Conservation (phyloP, 2,888 invertebrate species). For the Terebella lapidaria region DNA sequence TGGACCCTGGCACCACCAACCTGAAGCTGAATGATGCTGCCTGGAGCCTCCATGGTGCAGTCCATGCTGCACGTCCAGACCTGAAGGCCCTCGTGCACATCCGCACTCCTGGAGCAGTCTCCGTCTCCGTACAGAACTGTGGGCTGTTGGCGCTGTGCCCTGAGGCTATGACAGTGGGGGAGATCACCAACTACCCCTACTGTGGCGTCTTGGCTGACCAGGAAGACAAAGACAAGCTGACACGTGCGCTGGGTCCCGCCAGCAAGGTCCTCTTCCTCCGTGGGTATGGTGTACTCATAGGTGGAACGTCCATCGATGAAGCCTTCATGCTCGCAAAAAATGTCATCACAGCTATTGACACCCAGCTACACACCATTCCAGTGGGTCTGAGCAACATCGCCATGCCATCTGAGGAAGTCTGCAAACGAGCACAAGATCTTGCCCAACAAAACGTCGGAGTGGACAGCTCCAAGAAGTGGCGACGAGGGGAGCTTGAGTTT, state of each 20-base stretch:
- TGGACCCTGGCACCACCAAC: slow-evolving; percentile 75
- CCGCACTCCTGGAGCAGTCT: slow-evolving; percentile 82
- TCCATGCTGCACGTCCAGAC: slow-evolving; percentile 96
- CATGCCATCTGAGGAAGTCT: slow-evolving; percentile 70
- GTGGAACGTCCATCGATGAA: slow-evolving; percentile 94
- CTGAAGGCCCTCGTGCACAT: slow-evolving; percentile 93
- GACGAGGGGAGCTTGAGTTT: slow-evolving; percentile 89
- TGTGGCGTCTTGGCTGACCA: slow-evolving; percentile 62
- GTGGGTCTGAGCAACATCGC: slow-evolving; percentile 75
- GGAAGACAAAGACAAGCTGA: slow-evolving; percentile 83
- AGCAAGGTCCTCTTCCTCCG: slow-evolving; percentile 81
- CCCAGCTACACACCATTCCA: slow-evolving; percentile 60
- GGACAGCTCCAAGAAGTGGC: slow-evolving; percentile 63
- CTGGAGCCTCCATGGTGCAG: slow-evolving; percentile 89
- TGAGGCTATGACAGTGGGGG: slow-evolving; percentile 89
- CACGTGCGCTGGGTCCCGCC: slow-evolving; percentile 77
- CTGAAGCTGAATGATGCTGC: slow-evolving; percentile 76
- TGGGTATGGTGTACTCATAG: slow-evolving; percentile 85
- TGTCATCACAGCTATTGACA: slow-evolving; percentile 78
- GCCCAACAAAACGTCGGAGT: slow-evolving; percentile 36
- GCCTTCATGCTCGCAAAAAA: slow-evolving; percentile 81
- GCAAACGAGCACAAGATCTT: slow-evolving; percentile 57
- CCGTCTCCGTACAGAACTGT: slow-evolving; percentile 78
- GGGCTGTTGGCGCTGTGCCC: slow-evolving; percentile 87
- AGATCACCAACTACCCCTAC: slow-evolving; percentile 77